Evolutionary conservation across 2,113 vertebrate genomes (phyloP), one percentile per base, ranked within the genome.

Genomic region (Girardinichthys multiradiatus): DNA sequence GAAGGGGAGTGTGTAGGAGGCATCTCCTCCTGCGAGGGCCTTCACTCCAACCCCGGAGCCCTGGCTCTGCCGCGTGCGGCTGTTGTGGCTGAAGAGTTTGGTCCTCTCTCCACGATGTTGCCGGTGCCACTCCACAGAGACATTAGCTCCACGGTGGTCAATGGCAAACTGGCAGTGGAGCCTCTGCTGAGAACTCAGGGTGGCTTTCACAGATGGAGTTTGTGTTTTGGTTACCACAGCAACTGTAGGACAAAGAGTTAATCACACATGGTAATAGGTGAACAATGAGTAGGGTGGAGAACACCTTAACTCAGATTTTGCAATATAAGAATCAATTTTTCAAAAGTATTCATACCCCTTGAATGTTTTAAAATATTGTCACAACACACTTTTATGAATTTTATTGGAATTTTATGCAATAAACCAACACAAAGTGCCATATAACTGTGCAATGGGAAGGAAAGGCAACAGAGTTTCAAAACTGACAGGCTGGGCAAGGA

Each of bases 111-210:
- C 91, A 0, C 72, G 87, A 2, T 37, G 39, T 4, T 85, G 90
- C 15, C 68, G 8, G 0, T 64, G n/a, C 95, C 95, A 93, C 63
- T 84, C 89, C 54, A 92, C 59, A 0, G 63, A 78, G 28, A 87
- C 1, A 4, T 85, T 75, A 0, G 91, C 71, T 1, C 2, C 74
- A 39, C 79, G 88, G 80, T 92, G 95, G 67, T 93, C 92, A 1
- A 94, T 12, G 2, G 76, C 64, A 66, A 94, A 95, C 83, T 92
- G 89, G 57, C 95, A 95, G 79, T 92, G 84, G 63, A 95, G 88
- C 4, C 83, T 84, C 19, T 80, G 87, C 2, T 90, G 76, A 17
- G 70, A 77, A 26, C 77, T 19, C 11, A 95, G 86, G 9, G 72
- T 72, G 11, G 82, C 76, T 26, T 76, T 88, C 72, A 94, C 59